Evolutionary conservation across 2,888 invertebrate genomes (phyloP).

Genomic region (Drosophila multiciliata): DNA sequence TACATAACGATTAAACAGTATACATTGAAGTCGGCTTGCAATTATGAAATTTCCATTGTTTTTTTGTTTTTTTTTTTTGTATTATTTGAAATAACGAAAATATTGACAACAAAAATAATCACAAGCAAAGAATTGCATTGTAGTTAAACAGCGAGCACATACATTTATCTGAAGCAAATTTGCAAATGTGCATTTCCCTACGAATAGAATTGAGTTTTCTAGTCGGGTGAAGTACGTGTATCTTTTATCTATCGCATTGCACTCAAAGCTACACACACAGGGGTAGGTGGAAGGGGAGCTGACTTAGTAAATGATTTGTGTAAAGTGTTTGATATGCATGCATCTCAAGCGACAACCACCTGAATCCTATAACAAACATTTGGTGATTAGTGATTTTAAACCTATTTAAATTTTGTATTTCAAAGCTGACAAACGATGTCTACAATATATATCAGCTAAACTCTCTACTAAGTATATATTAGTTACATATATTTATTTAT

Average conservation of each 20-base stretch:
- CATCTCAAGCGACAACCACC: conserved; percentile 7
- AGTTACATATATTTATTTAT: too few species aligned
- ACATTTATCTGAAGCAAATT: conserved; percentile 39
- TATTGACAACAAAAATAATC: conserved; percentile 32
- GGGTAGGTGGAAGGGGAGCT: not conserved
- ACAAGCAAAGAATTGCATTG: conserved; percentile 38
- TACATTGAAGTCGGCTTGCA: conserved; percentile 57
- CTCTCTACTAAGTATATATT: not conserved
- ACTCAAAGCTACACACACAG: conserved; percentile 10
- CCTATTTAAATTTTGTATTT: not conserved
- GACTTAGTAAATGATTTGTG: not conserved
- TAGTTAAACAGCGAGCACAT: conserved; percentile 38
- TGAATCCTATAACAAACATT: not conserved
- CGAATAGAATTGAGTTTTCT: not conserved
- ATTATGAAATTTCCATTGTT: conserved; percentile 25
- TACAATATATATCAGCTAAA: not conserved
- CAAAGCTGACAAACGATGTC: not conserved
- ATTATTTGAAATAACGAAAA: conserved; percentile 23
- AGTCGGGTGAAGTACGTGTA: conserved; percentile 15
- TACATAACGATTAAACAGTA: conserved; percentile 32
- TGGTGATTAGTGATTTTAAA: not conserved
- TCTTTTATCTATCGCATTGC: conserved; percentile 9
- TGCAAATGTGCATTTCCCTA: conserved; percentile 20
- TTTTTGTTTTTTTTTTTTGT: conserved; percentile 4
- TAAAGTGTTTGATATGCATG: conserved; percentile 13